phyloP scores from a whole-genome alignment of 35 echinoderm and acorn worm genomes.

The Heliocidaris erythrogramma region DNA sequence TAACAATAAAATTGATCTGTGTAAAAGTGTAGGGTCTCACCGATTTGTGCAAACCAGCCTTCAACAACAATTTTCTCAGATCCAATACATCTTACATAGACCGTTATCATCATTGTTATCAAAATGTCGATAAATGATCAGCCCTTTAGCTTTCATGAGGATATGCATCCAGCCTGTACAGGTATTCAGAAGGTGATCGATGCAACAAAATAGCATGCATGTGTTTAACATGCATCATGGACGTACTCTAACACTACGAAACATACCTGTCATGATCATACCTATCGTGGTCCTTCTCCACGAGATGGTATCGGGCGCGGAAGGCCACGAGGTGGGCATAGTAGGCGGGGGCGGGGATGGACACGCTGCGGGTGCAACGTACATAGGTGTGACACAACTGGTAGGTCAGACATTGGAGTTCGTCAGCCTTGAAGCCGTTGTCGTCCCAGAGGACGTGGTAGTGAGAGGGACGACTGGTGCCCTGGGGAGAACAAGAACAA shows the following conservation, averaged over 20 bases:
- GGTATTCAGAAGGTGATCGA: background rate
- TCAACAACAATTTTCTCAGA: too few relatives aligned
- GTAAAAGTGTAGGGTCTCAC: too few relatives aligned
- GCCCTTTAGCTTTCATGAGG: background rate
- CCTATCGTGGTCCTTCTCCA: slow-evolving; percentile 95
- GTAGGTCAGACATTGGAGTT: slow-evolving; percentile 95
- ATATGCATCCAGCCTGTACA: background rate
- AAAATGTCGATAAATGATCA: too few relatives aligned
- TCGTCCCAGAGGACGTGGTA: slow-evolving; percentile 99
- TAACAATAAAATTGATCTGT: too few relatives aligned
- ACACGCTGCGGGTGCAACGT: slow-evolving; percentile 93
- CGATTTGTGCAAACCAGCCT: too few relatives aligned
- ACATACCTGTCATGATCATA: slow-evolving; percentile 48
- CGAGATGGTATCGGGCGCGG: slow-evolving; percentile 97
- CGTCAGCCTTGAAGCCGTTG: slow-evolving; percentile 93
- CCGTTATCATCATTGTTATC: too few relatives aligned
- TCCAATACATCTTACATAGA: too few relatives aligned
- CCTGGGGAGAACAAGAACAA: slow-evolving; percentile 48
- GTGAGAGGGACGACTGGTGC: slow-evolving; percentile 97
- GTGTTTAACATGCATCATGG: background rate
- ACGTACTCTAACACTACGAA: background rate
- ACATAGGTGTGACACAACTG: slow-evolving; percentile 99
- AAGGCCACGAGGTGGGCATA: slow-evolving; percentile 98
- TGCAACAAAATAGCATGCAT: background rate
- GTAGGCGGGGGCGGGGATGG: slow-evolving; percentile 97